Conservation (phyloP, 2,113 vertebrate species). For the Acanthisitta chloris region DNA sequence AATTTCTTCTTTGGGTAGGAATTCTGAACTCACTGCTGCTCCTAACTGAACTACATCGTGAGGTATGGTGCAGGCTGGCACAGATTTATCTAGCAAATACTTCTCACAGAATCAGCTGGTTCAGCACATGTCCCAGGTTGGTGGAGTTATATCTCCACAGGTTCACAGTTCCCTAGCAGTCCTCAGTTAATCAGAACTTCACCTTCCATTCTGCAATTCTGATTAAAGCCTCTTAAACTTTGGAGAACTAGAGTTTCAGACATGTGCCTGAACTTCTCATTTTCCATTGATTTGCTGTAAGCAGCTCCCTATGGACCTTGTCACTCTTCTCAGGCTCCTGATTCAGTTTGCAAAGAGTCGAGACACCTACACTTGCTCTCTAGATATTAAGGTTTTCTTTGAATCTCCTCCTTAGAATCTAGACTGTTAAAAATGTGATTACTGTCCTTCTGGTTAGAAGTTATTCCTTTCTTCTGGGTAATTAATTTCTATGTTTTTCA, state of each 20-base stretch:
- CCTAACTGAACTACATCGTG: background rate
- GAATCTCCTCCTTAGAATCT: background rate
- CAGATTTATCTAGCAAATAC: background rate
- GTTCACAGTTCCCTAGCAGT: background rate
- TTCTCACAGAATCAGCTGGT: background rate
- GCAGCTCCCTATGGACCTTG: background rate
- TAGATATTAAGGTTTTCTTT: background rate
- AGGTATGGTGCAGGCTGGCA: background rate
- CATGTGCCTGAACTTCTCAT: background rate
- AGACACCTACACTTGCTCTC: background rate
- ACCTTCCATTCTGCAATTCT: background rate
- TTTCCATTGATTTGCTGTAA: background rate
- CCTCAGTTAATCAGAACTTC: background rate
- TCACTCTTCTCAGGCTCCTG: background rate
- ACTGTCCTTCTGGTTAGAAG: background rate
- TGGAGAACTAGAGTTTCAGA: background rate
- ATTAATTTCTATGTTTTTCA: background rate
- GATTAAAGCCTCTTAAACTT: background rate
- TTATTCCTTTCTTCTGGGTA: background rate
- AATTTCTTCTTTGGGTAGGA: background rate
- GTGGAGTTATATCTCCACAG: background rate
- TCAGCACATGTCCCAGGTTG: background rate
- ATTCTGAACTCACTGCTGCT: background rate
- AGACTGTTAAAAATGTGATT: background rate
- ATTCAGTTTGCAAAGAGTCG: background rate